Evolutionary conservation across 2,797 vertebrate species (phyloP).

Genomic region (Cichlasoma orientale): DNA sequence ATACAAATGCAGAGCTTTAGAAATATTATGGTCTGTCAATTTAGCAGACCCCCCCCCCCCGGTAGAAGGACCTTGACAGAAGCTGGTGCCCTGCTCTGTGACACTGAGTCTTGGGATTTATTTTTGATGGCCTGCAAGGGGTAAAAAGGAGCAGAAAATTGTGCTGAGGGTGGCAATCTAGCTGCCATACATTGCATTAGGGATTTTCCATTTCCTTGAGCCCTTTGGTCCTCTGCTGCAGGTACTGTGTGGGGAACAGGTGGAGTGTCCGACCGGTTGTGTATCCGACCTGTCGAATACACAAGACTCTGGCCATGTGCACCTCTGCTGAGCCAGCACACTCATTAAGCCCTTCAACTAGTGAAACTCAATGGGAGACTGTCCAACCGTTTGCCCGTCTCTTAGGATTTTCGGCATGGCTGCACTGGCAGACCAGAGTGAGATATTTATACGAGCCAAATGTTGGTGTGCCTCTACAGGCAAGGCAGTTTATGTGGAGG

Average conservation of each 20-base stretch:
- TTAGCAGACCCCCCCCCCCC: constrained; percentile 4
- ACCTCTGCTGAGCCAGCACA: constrained; percentile 70
- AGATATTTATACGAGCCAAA: constrained; percentile 68
- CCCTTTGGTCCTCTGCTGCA: constrained; percentile 34
- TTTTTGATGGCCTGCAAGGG: neutral
- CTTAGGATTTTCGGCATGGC: constrained; percentile 64
- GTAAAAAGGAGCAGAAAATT: constrained; percentile 30
- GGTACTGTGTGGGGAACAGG: constrained; percentile 36
- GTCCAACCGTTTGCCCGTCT: constrained; percentile 60
- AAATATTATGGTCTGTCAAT: neutral
- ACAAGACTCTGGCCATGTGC: constrained; percentile 41
- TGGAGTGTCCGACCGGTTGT: constrained; percentile 41
- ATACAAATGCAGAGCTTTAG: neutral
- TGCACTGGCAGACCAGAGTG: constrained; percentile 54
- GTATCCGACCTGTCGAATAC: constrained; percentile 43
- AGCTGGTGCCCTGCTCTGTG: constrained; percentile 10
- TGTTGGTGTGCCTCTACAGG: constrained; percentile 56
- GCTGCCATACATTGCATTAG: constrained; percentile 22
- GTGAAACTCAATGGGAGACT: constrained; percentile 63
- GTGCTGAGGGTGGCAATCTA: constrained; percentile 30
- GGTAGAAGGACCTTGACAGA: constrained; percentile 16
- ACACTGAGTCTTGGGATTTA: constrained; percentile 18
- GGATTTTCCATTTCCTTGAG: constrained; percentile 49
- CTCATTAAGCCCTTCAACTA: constrained; percentile 68
- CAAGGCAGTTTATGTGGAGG: constrained; percentile 39